phyloP scores from a whole-genome alignment of 2,797 vertebrate species.

The Sphenopsis melanotis region DNA sequence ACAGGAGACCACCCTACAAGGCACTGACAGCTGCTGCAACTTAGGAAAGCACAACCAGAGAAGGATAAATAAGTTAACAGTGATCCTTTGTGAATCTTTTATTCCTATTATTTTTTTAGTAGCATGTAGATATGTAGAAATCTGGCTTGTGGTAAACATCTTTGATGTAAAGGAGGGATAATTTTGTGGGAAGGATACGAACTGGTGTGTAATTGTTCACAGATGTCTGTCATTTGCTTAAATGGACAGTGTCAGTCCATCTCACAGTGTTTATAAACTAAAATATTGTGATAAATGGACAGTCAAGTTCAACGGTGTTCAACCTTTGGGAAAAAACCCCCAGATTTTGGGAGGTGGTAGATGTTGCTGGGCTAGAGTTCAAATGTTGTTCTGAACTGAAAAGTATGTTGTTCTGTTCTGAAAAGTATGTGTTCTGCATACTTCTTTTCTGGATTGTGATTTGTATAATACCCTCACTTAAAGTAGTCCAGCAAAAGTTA shows the following conservation, averaged over 20 bases:
- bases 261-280: neutral
- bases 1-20: neutral
- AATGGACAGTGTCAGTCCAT: neutral
- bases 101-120: neutral
- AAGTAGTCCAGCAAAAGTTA: neutral
- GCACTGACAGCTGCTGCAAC: neutral
- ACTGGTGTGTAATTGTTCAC: neutral
- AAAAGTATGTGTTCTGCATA: neutral
- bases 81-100: neutral
- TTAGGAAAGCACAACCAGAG: neutral
- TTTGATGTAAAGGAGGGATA: neutral
- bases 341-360: neutral
- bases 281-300: neutral
- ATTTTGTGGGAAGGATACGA: neutral
- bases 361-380: neutral
- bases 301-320: neutral
- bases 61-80: neutral
- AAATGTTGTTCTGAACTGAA: neutral
- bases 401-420: too few relatives aligned
- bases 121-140: neutral
- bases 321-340: neutral
- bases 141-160: neutral
- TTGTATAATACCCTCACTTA: neutral
- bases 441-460: neutral
- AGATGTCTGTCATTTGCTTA: neutral